Base-by-base conservation (phyloP, 2,797 vertebrate genomes). In the Muscicapa striata region DNA sequence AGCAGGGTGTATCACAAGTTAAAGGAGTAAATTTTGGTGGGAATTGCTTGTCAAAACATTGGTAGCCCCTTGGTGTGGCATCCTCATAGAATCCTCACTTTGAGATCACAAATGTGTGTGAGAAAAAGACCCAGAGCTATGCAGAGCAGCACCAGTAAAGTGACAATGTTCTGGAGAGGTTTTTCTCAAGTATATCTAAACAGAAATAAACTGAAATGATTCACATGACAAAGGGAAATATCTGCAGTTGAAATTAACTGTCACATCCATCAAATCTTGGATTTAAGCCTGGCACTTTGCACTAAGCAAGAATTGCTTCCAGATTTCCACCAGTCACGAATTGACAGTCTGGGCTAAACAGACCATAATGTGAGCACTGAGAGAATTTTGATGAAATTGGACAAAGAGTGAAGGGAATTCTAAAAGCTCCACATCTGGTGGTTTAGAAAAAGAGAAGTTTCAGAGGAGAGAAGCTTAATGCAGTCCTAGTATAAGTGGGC, bases 241-340 rank as follows among this genome's bases (percentile, higher is more conserved):
- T 72, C 80, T 87, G 67, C 63, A 73, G 70, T n/a, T 76, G 62
- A 91, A 93, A 91, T 84, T 68, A 87, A 84, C 74, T 76, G 63
- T 76, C 59, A 76, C 45, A 70, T 55, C 73, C 59, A 41, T 76
- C 4, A 2, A 46, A 64, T 78, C 23, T 48, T 68, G 51, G 59
- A 78, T 4, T 2, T 54, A 76, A 88, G 68, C 57, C 67, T 84
- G 70, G 46, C 27, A 90, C 36, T 63, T 88, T 78, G 69, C 40
- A 38, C 34, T 55, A 62, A 72, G 32, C 30, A 68, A 75, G 49
- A 63, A 88, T 63, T 69, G 73, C 36, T 72, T 67, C 62, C 41
- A 34, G 66, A 79, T 86, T 93, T 38, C 63, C 15, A 61, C 57
- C 45, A 51, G 51, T 26, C 67, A 88, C 23, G 9, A 85, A 54